Percentiles rank a stretch among this genome's conserved stretches.
These are phyloP conservation scores for Notodonta ziczac DNA, from an alignment of 2,888 invertebrate species.

Conservation along the genomic window DNA sequence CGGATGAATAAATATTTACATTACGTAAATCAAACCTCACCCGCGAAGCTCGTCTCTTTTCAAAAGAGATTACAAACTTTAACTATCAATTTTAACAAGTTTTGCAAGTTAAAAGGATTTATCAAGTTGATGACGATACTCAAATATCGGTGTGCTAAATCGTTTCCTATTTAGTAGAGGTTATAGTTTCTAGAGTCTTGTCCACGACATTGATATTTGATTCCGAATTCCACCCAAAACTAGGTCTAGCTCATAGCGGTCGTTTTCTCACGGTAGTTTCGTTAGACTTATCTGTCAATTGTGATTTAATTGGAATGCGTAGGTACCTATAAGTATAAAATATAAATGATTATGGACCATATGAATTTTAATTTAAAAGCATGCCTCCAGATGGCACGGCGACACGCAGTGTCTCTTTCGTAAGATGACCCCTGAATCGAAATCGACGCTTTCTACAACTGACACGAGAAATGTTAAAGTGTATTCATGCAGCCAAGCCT, in stretches of 20 bases:
- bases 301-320: background rate
- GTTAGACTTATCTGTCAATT: background rate
- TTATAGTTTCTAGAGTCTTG: background rate
- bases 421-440: constrained; percentile 69
- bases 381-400: constrained; percentile 51
- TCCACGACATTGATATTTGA: background rate
- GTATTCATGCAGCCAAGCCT: constrained; percentile 41
- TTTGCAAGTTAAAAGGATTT: constrained; percentile 54
- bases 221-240: too few species aligned
- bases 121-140: constrained; percentile 36
- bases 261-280: background rate
- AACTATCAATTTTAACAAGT: constrained; percentile 60
- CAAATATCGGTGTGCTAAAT: constrained; percentile 5
- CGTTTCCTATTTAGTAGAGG: background rate
- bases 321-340: constrained; percentile 14
- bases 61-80: constrained; percentile 63
- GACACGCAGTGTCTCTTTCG: constrained; percentile 61
- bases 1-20: constrained; percentile 54
- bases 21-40: constrained; percentile 54
- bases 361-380: constrained; percentile 44
- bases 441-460: constrained; percentile 70
- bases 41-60: constrained; percentile 60
- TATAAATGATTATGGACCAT: constrained; percentile 30
- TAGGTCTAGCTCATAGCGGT: too few species aligned
- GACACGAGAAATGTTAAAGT: constrained; percentile 61